A percentile compares a stretch with the other conserved stretches of the same genome.
Evolutionary conservation across 2,888 invertebrate species (phyloP).

Genomic region (Protodeltote pygarga): DNA sequence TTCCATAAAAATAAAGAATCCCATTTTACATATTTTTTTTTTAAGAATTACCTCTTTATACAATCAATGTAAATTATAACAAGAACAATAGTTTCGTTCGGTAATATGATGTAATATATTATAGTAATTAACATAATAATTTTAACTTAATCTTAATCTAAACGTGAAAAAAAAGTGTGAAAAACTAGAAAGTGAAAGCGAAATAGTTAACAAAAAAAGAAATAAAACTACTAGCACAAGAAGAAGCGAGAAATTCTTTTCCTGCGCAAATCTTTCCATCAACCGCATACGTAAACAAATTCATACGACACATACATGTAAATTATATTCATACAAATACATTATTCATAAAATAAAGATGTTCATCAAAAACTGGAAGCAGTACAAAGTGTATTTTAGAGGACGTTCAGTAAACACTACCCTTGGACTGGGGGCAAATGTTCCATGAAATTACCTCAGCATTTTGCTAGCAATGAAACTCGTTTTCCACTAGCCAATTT

Average conservation of each 20-base stretch:
- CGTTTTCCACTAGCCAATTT: constrained; percentile 62
- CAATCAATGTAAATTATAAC: too few relatives aligned
- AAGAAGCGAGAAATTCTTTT: neutral
- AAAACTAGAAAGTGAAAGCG: too few relatives aligned
- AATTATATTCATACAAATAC: constrained; percentile 43
- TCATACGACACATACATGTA: constrained; percentile 27
- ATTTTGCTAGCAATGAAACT: constrained; percentile 63
- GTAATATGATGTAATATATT: too few relatives aligned
- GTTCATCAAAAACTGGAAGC: constrained; percentile 50
- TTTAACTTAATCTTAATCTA: too few relatives aligned
- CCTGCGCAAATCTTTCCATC: neutral
- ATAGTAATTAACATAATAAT: too few relatives aligned
- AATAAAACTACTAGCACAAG: neutral
- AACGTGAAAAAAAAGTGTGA: too few relatives aligned
- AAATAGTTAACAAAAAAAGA: constrained; percentile 3
- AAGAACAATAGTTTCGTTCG: too few relatives aligned
- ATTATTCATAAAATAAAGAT: constrained; percentile 53
- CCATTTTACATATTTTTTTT: too few relatives aligned
- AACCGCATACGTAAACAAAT: constrained; percentile 1
- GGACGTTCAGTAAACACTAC: constrained; percentile 66
- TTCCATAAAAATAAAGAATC: too few relatives aligned
- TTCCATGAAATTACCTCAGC: constrained; percentile 80
- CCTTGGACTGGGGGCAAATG: constrained; percentile 72
- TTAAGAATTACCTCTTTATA: too few relatives aligned
- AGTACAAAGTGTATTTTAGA: constrained; percentile 47